phyloP scores from a whole-genome alignment of 1,140 invertebrate species.

The Bursaphelenchus mucronatus region DNA sequence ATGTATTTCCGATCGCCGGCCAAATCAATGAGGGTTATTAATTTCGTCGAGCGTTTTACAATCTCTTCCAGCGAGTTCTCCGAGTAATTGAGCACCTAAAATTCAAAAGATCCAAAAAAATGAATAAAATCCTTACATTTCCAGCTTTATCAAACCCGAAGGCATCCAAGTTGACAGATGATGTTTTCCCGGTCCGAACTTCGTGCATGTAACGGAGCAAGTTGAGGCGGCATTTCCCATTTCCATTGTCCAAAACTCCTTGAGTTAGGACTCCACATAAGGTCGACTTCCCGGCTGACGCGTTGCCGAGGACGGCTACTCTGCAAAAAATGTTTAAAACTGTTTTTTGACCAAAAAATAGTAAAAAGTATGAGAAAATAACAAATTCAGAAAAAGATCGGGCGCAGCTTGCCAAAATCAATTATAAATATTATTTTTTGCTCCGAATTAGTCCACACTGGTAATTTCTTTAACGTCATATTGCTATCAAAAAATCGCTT shows the following conservation, averaged over 20 bases:
- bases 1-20: slow-evolving; percentile 94
- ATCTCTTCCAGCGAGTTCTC: slow-evolving; percentile 89
- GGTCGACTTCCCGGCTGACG: slow-evolving; percentile 63
- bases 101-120: slow-evolving; percentile 49
- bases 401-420: no score
- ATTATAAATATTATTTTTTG: no score
- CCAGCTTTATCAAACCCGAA: slow-evolving; percentile 73
- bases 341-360: neutral
- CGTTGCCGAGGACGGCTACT: slow-evolving; percentile 83
- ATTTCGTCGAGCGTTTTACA: slow-evolving; percentile 78
- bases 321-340: slow-evolving; percentile 71
- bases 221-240: slow-evolving; percentile 85
- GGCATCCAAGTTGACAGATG: slow-evolving; percentile 91
- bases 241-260: slow-evolving; percentile 88
- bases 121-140: slow-evolving; percentile 59
- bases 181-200: slow-evolving; percentile 88
- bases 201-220: slow-evolving; percentile 94
- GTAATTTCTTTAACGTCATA: no score
- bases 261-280: slow-evolving; percentile 81
- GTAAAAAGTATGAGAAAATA: no score
- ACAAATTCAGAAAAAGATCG: no score
- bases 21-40: slow-evolving; percentile 85
- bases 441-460: no score
- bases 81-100: slow-evolving; percentile 76
- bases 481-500: no score